Conservation (phyloP, 1,140 invertebrate genomes). For the Zaprionus inermis region DNA sequence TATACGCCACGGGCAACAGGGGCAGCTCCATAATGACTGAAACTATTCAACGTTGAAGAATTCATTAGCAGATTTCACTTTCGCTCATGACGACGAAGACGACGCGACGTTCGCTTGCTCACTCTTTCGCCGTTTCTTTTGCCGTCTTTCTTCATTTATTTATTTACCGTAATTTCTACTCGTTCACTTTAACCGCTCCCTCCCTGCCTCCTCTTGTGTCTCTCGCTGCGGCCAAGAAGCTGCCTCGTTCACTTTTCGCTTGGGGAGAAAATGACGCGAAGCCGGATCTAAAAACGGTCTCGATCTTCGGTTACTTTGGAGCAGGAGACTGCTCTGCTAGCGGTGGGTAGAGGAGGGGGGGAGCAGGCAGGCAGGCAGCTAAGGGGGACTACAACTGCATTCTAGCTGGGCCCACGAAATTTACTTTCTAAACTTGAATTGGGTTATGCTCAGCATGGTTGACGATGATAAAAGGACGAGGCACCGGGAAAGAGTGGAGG, state of each 20-base stretch:
- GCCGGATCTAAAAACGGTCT: conserved; percentile 63
- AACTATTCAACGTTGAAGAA: conserved; percentile 84
- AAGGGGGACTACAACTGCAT: conserved; percentile 33
- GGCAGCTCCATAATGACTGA: conserved; percentile 75
- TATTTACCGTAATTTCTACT: conserved; percentile 82
- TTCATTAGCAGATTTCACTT: conserved; percentile 84
- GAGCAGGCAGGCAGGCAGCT: neutral
- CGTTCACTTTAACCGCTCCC: conserved; percentile 62
- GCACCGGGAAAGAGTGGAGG: no score
- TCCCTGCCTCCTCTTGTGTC: conserved; percentile 6
- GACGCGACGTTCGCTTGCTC: conserved; percentile 50
- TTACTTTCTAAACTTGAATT: conserved; percentile 64
- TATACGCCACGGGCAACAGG: conserved; percentile 63
- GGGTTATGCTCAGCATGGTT: conserved; percentile 17
- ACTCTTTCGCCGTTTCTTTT: neutral
- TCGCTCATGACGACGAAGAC: conserved; percentile 81
- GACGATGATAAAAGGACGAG: conserved; percentile 6
- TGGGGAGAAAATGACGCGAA: conserved; percentile 63
- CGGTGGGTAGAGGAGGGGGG: neutral
- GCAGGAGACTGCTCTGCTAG: conserved; percentile 9
- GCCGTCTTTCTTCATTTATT: conserved; percentile 51
- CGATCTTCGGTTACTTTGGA: neutral
- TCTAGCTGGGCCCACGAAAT: conserved; percentile 50
- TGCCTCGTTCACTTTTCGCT: conserved; percentile 40
- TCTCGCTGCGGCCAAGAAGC: conserved; percentile 55